These are phyloP conservation scores for Erebia epiphron DNA, from an alignment of 2,888 invertebrate genomes.

Conservation along the genomic window DNA sequence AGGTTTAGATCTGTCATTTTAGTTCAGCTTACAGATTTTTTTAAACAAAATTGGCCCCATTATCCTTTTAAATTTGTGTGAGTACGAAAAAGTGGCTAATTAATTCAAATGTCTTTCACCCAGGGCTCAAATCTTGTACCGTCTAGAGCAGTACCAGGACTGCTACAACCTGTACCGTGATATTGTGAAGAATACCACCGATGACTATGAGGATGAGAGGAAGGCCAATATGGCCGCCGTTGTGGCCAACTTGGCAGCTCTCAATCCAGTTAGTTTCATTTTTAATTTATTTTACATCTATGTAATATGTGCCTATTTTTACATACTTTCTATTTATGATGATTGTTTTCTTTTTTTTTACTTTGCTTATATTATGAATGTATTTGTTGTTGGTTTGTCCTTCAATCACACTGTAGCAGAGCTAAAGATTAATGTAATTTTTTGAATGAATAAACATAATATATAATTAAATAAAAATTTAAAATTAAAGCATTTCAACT, in stretches of 20 bases:
- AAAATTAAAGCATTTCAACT: too few species aligned
- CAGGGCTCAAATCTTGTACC: slow-evolving; percentile 93
- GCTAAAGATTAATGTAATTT: too few species aligned
- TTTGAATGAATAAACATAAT: too few species aligned
- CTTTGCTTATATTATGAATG: neutral
- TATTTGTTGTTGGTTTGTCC: too few species aligned
- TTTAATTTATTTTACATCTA: neutral
- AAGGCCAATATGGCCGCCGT: slow-evolving; percentile 97
- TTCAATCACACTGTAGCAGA: too few species aligned
- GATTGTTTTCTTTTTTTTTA: too few species aligned
- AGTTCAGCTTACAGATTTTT: too few species aligned
- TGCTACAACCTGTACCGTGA: slow-evolving; percentile 93
- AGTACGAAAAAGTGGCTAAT: too few species aligned
- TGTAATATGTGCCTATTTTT: neutral
- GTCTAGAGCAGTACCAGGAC: slow-evolving; percentile 92
- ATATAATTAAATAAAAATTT: too few species aligned
- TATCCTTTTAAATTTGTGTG: too few species aligned
- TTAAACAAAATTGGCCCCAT: too few species aligned
- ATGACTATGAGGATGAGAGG: slow-evolving; percentile 98
- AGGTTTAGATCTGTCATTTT: too few species aligned
- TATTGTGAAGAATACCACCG: slow-evolving; percentile 94
- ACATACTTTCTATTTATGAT: neutral
- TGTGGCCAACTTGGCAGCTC: slow-evolving; percentile 88
- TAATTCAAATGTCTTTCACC: slow-evolving; percentile 11
- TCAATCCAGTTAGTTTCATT: slow-evolving; percentile 81